These are phyloP conservation scores for Panthera tigris DNA, from an alignment of 2,113 vertebrate species.

Conservation along the genomic window DNA sequence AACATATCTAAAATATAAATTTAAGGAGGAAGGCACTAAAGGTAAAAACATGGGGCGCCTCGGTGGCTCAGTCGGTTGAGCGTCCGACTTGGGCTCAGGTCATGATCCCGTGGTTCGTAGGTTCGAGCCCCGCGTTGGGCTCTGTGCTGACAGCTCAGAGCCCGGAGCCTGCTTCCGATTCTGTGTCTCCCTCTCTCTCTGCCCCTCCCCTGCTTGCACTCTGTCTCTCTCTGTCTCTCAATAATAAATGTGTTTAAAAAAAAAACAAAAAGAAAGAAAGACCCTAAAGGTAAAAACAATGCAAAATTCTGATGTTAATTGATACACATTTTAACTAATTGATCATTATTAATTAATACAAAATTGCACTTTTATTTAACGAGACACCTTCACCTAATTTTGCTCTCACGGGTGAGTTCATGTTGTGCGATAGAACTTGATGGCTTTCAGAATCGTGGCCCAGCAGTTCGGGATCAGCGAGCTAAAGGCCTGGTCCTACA, in stretches of 20 bases:
- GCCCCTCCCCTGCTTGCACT: too few relatives aligned
- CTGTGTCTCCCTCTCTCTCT: too few relatives aligned
- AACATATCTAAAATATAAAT: not conserved
- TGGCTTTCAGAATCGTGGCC: not conserved
- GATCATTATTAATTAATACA: not conserved
- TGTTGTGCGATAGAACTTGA: not conserved
- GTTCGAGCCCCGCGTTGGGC: too few relatives aligned
- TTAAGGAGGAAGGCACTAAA: not conserved
- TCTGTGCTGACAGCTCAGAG: too few relatives aligned
- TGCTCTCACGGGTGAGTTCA: not conserved
- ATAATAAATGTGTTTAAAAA: too few relatives aligned
- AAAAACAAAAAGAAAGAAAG: not conserved
- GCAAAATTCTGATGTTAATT: not conserved
- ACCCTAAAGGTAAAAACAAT: not conserved
- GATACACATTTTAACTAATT: not conserved
- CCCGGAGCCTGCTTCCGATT: too few relatives aligned
- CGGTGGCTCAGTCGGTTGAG: too few relatives aligned
- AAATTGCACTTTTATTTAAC: not conserved
- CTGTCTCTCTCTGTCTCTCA: too few relatives aligned
- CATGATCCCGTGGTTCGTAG: rapidly evolving
- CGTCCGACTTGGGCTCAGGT: too few relatives aligned
- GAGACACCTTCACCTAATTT: not conserved
- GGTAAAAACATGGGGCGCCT: not conserved
- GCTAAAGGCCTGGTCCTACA: not conserved
- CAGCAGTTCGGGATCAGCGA: not conserved